Evolutionary conservation across 2,113 vertebrate genomes (phyloP).

Genomic region (Malurus cyaneus): DNA sequence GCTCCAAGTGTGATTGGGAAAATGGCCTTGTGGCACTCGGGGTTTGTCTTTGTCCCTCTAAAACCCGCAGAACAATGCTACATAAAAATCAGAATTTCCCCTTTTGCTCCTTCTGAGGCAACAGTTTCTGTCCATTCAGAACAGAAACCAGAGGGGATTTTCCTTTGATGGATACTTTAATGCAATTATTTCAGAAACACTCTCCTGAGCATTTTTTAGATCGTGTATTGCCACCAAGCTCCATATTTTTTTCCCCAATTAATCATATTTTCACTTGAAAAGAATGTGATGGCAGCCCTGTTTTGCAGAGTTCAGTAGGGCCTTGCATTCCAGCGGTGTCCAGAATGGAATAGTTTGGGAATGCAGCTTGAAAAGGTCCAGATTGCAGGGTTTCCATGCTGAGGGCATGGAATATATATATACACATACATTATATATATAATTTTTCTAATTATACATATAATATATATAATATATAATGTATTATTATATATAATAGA

Average conservation of each 20-base stretch:
- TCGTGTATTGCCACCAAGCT: not conserved
- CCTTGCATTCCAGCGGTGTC: not conserved
- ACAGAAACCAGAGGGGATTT: not conserved
- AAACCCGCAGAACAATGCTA: not conserved
- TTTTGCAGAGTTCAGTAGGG: fast-evolving
- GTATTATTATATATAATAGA: too few relatives aligned
- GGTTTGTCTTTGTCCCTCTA: not conserved
- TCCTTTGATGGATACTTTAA: not conserved
- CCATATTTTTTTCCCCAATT: not conserved
- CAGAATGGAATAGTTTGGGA: not conserved
- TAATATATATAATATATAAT: too few relatives aligned
- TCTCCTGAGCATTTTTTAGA: not conserved
- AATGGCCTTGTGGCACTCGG: not conserved
- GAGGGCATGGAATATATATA: not conserved
- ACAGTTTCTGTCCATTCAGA: not conserved
- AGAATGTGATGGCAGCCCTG: not conserved
- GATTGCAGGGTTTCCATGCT: not conserved
- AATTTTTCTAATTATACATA: too few relatives aligned
- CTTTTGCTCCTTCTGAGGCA: not conserved
- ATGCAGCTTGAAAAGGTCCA: not conserved
- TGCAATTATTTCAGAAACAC: not conserved
- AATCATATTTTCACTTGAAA: not conserved
- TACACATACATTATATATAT: too few relatives aligned
- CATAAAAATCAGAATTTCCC: not conserved
- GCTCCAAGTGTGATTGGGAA: not conserved